A percentile compares a stretch with the other conserved stretches of the same genome.
Conservation (phyloP, 2,888 invertebrate species). For the Dryococelus australis region DNA sequence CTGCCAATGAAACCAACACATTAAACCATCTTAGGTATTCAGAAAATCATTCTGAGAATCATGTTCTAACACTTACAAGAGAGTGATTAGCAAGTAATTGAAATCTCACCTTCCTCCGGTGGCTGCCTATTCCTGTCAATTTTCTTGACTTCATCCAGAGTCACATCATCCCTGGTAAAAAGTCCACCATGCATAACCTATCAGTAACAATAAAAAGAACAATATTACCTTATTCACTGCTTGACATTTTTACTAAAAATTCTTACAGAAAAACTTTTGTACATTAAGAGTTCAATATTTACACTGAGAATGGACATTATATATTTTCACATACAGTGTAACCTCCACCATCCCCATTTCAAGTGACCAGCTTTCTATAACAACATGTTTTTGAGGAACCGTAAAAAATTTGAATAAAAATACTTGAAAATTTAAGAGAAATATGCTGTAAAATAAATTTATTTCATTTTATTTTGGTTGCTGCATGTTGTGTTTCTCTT, state of each 20-base stretch:
- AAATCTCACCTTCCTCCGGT: constrained; percentile 82
- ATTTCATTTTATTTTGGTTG: too few species aligned
- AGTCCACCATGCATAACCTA: constrained; percentile 98
- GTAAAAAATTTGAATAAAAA: too few species aligned
- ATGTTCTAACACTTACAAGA: not conserved
- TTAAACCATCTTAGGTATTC: not conserved
- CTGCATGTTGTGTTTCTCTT: too few species aligned
- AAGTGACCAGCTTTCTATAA: too few species aligned
- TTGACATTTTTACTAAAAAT: not conserved
- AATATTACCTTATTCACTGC: not conserved
- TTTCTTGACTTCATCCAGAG: constrained; percentile 88
- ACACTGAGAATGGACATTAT: too few species aligned
- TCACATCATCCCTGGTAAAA: constrained; percentile 92
- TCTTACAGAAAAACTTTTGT: constrained; percentile 29
- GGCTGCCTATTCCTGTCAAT: constrained; percentile 95
- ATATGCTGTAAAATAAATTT: too few species aligned
- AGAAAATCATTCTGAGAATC: not conserved
- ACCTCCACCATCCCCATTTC: too few species aligned
- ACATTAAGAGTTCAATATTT: not conserved
- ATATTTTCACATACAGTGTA: too few species aligned
- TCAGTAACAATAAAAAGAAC: not conserved
- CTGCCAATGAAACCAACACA: constrained; percentile 55
- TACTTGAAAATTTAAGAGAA: too few species aligned
- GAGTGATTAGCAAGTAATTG: not conserved
- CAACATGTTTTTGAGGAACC: too few species aligned